Conservation (phyloP, 2,113 vertebrate species). For the Scopus umbretta region DNA sequence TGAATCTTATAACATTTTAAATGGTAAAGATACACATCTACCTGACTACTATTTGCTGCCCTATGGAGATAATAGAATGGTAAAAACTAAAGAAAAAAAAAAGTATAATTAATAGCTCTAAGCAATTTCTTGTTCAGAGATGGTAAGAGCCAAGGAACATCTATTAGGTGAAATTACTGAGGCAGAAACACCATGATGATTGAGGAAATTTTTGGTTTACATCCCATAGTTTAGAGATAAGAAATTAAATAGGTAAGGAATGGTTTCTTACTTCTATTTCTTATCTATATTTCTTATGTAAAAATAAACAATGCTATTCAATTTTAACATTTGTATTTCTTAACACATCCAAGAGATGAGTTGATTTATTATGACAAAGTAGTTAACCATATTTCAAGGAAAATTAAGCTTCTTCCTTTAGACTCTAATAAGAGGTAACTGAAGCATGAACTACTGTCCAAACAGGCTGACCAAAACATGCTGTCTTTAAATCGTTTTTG, state of each 20-base stretch:
- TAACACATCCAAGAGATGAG: background rate
- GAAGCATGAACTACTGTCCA: background rate
- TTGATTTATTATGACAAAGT: background rate
- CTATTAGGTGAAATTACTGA: conserved; percentile 8
- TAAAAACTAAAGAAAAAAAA: background rate
- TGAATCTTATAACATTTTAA: background rate
- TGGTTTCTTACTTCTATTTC: background rate
- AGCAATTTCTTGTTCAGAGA: background rate
- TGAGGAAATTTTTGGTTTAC: background rate
- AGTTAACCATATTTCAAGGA: background rate
- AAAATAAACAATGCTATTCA: background rate
- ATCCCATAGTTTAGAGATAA: background rate
- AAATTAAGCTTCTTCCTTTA: background rate
- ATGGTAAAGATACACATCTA: background rate
- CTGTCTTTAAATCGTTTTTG: background rate
- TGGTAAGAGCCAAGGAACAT: background rate
- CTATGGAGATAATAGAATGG: background rate
- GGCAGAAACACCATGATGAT: background rate
- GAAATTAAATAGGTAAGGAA: background rate
- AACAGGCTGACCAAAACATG: background rate
- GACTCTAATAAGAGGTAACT: background rate
- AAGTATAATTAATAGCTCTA: background rate
- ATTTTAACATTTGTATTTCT: background rate
- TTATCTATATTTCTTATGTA: background rate
- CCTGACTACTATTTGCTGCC: background rate